These are phyloP conservation scores for Cyphomyrus plagiostoma DNA, from an alignment of 2,113 vertebrate species.

Conservation along the genomic window DNA sequence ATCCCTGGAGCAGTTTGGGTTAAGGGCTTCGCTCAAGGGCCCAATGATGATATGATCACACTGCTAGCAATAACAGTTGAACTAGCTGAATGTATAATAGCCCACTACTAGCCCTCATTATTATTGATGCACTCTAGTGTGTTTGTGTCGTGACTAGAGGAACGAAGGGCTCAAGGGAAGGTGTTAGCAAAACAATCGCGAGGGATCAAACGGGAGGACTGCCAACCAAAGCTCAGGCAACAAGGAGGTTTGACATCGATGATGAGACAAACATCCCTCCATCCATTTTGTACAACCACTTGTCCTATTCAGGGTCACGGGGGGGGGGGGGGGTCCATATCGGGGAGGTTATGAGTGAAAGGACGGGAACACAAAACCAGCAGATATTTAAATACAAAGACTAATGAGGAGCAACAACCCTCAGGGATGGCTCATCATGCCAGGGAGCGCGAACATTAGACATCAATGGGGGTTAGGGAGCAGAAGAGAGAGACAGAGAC, in stretches of 20 bases:
- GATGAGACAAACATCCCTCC: neutral
- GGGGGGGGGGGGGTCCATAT: too few species aligned
- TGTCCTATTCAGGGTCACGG: neutral
- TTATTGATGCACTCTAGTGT: neutral
- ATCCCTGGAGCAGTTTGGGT: neutral
- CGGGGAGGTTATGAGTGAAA: too few species aligned
- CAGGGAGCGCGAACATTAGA: neutral
- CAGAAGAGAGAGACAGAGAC: neutral
- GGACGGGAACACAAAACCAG: too few species aligned
- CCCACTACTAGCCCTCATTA: neutral
- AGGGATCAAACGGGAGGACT: neutral
- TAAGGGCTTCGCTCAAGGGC: neutral
- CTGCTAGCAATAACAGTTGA: neutral
- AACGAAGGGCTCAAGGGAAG: neutral
- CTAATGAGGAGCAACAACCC: too few species aligned
- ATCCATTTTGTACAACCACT: too few species aligned
- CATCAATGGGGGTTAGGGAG: neutral
- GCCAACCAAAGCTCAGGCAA: neutral
- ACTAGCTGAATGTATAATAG: neutral
- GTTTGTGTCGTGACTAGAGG: neutral
- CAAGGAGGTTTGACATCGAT: neutral
- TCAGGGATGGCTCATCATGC: too few species aligned
- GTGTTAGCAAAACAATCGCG: neutral
- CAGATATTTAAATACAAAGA: too few species aligned
- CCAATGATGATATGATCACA: neutral